Percentiles rank a stretch among this genome's conserved stretches.
These are phyloP conservation scores for Euglossa dilemma DNA, from an alignment of 1,140 invertebrate genomes.

Conservation along the genomic window DNA sequence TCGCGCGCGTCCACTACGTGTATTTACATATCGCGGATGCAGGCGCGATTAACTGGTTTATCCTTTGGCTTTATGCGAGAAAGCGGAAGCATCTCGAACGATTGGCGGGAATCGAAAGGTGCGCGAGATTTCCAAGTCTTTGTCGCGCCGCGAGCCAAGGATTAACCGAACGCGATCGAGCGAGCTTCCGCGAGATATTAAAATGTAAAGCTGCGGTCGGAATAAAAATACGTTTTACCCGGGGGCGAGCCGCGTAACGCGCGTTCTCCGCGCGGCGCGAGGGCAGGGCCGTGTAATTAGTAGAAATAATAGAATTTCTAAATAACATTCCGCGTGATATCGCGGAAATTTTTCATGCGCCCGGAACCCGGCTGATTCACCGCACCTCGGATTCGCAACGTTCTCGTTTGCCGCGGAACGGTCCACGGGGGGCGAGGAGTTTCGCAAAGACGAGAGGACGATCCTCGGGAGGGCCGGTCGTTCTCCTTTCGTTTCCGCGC, in stretches of 20 bases:
- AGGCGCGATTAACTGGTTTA: background rate
- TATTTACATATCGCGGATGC: slow-evolving; percentile 12
- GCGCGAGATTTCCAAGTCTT: background rate
- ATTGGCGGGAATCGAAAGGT: no score
- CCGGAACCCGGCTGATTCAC: background rate
- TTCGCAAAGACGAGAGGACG: background rate
- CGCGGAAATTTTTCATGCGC: background rate
- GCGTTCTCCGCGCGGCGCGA: background rate
- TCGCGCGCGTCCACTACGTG: background rate
- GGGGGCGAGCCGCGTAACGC: background rate
- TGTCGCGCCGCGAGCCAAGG: background rate
- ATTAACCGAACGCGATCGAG: slow-evolving; percentile 5
- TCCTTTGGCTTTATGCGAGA: no score
- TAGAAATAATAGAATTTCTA: slow-evolving; percentile 36
- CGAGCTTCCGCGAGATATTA: background rate
- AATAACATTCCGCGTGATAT: background rate
- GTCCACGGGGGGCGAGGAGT: background rate
- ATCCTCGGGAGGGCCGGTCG: background rate
- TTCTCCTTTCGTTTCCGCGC: background rate
- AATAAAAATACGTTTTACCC: background rate
- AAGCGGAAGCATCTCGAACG: background rate
- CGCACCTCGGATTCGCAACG: background rate
- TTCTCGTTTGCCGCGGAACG: background rate
- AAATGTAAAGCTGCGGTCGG: background rate
- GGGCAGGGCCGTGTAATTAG: background rate